Evolutionary conservation across 2,888 invertebrate species (phyloP).

Genomic region (Plebejus argus): DNA sequence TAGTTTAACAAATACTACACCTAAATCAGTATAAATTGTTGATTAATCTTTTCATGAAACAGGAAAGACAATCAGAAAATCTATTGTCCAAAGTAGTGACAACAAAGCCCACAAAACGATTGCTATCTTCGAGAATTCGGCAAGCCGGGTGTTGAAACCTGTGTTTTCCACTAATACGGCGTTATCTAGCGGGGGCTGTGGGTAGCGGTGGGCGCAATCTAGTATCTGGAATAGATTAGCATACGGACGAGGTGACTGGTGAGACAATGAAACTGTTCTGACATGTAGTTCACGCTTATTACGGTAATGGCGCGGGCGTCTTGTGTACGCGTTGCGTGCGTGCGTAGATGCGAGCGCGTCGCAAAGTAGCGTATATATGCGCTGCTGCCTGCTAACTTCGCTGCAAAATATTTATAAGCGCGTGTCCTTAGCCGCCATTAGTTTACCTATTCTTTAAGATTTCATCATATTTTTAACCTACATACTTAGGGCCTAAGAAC

Average conservation of each 20-base stretch:
- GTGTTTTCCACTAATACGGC: slow-evolving; percentile 2
- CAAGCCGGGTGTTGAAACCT: neutral
- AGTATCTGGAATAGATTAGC: slow-evolving; percentile 58
- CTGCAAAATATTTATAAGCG: neutral
- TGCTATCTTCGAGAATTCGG: neutral
- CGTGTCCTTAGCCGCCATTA: too few relatives aligned
- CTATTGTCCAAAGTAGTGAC: neutral
- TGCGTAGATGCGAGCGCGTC: neutral
- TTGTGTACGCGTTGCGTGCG: slow-evolving; percentile 18
- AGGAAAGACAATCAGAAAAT: neutral
- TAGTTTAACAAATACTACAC: too few relatives aligned
- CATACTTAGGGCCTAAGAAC: too few relatives aligned
- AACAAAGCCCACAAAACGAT: neutral
- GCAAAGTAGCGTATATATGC: neutral
- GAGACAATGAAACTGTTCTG: slow-evolving; percentile 57
- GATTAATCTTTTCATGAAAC: neutral
- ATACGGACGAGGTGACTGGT: slow-evolving; percentile 47
- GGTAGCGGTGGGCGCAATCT: slow-evolving; percentile 46
- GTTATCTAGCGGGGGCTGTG: slow-evolving; percentile 3
- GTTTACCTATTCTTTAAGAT: too few relatives aligned
- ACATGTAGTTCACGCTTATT: slow-evolving; percentile 48
- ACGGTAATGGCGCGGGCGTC: slow-evolving; percentile 40
- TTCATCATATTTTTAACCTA: too few relatives aligned
- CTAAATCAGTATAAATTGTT: too few relatives aligned
- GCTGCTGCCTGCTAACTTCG: too few relatives aligned